Base-by-base conservation (phyloP, 2,888 invertebrate species). In the Leptothorax acervorum region DNA sequence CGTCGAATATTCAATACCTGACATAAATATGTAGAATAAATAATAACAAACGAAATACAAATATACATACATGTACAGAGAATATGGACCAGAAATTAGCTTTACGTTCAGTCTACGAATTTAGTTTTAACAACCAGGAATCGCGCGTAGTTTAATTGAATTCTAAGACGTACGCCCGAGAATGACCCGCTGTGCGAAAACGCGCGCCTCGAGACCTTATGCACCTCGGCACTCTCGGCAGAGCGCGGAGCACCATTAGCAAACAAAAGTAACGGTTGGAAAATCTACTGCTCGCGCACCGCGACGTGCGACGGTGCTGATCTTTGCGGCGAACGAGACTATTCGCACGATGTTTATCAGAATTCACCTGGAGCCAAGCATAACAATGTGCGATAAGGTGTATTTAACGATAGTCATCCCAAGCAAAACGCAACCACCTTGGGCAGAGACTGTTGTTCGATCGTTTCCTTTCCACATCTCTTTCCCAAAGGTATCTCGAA, bases 201-300 rank as follows among this genome's bases (percentile, higher is more conserved):
- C 39, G 8, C 3, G 8, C 42, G 39, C 12, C 28, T 28, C 3
- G 9, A 57, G 39, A 53, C 12, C 23, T 23, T 2, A 42, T 35
- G n/a, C 42, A 18, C 45, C n/a, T 74, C 39, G 5, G 28, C 23
- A 23, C 23, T 23, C 23, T 23, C 23, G 23, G 23, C 23, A 23
- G 23, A 23, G 23, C 23, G 23, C 45, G 3, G 31, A 60, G 57
- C 57, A 23, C 15, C 39, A 76, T 76, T 65, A 76, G 53, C 53
- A 65, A 63, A 76, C 65, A 63, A 76, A 76, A 76, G 65, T 65
- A 76, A 76, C 65, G 76, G 76, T 76, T 39, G 76, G 53, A 53
- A 65, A 65, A 76, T 53, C 51, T 42, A 76, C 28, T 42, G 65
- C 51, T 63, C 63, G 23, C 39, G 48, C 28, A 35, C 48, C 31